Evolutionary conservation across 2,113 vertebrate genomes (phyloP), one percentile per base, ranked within the genome.

Genomic region (Myxocyprinus asiaticus): DNA sequence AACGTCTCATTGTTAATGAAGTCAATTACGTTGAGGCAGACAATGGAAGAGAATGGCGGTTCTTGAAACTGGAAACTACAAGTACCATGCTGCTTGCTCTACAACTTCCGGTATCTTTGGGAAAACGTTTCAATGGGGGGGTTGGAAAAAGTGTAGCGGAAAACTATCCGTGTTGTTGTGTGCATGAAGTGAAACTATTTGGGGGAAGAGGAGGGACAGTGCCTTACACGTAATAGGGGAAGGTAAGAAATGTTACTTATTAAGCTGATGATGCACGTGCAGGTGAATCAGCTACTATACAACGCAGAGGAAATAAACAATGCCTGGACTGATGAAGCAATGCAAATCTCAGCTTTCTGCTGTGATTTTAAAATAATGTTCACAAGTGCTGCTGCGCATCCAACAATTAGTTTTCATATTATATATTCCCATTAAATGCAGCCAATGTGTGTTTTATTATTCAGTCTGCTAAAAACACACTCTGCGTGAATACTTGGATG

Each of bases 21-120:
- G 81, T 85, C 3, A 11, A 6, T 6, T 51, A 7, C 7, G 10
- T 12, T 42, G 10, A n/a, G 5, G 3, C 7, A 17, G 22, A 42
- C 7, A 51, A 10, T 5, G 4, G 6, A 55, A 43, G 4, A 12
- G 33, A 1, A 42, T 0, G 3, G 5, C n/a, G 4, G 64, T 80
- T 73, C 5, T 81, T 81, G 62, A 5, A 14, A 5, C 8, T 6
- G 61, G 76, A 82, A 88, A 93, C 92, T 93, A 92, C 92, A 88
- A 85, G 67, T 82, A 91, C 92, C 92, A 81, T 81, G 81, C 88
- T 88, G 85, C 87, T 10, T 47, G 70, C 44, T 15, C 75, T 77
- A 74, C 81, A 83, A 80, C 88, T 93, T 92, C 91, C 91, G 92
- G 91, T 88, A 80, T 81, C 81, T 85, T 62, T 82, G 84, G 86